These are phyloP conservation scores for Stichodactyla mertensii DNA, from an alignment of 64 coral and sea anemone species.

Conservation along the genomic window DNA sequence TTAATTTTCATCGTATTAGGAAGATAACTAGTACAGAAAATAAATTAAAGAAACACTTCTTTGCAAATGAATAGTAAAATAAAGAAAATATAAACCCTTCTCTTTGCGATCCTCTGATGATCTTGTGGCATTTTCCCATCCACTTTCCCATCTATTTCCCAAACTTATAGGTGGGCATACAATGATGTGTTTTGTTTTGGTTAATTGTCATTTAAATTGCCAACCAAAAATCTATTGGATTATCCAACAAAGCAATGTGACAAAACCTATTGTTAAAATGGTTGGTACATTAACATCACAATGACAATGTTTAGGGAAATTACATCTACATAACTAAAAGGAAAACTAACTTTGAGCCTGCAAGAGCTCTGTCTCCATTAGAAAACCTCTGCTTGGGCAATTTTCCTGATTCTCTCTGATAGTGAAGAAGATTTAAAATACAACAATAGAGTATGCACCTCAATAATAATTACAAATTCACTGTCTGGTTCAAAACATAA, in stretches of 20 bases:
- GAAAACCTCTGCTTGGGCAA: conserved; percentile 49
- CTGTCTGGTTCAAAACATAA: too few species aligned
- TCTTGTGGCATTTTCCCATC: background rate
- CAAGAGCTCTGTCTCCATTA: conserved; percentile 56
- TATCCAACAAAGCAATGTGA: too few species aligned
- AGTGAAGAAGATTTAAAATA: background rate
- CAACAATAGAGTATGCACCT: background rate
- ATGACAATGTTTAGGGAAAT: too few species aligned
- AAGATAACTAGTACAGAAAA: conserved; percentile 54
- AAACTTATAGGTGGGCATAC: too few species aligned
- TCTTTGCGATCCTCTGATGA: too few species aligned
- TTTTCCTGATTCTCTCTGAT: conserved; percentile 64
- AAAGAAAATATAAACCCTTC: background rate
- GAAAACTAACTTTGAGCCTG: conserved; percentile 63
- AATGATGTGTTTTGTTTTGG: too few species aligned
- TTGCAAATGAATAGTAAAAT: background rate
- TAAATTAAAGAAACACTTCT: too few species aligned
- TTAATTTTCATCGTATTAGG: conserved; percentile 72
- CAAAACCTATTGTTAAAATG: too few species aligned
- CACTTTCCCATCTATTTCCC: background rate
- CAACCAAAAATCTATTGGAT: too few species aligned
- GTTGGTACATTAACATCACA: too few species aligned
- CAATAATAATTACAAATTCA: too few species aligned
- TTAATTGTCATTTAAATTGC: too few species aligned
- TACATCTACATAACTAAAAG: background rate